Base-by-base conservation (phyloP, 2,888 invertebrate species). In the Thereva nobilitata region DNA sequence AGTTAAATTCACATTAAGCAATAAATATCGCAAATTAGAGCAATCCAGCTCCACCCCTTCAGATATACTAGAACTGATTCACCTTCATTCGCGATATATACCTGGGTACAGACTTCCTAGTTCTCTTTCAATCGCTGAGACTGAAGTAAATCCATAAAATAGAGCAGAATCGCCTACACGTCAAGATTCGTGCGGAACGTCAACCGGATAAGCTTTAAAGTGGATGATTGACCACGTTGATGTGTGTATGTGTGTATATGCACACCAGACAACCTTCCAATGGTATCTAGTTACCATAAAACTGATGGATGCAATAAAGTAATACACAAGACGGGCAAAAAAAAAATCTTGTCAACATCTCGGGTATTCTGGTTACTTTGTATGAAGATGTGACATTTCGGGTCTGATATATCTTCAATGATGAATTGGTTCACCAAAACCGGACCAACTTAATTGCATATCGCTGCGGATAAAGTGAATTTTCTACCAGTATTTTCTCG, bases 121-220 rank as follows among this genome's bases (percentile, higher is more conserved):
- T 61, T 61, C 12, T 23, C 61, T 49, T 41, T 49, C 41, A 41
- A 41, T 41, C 35, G 23, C 23, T 1, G 23, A 23, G 23, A 23
- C 38, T 61, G 12, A 50, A 12, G 41, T 4, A 50, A 35, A 50
- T 61, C 61, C 61, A 61, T 61, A 61, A 61, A 61, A 50, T 61
- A 10, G 61, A 61, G 61, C 50, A 61, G 40, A 59, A 61, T 61
- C 61, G 61, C 61, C 61, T 61, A 61, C 61, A 3, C 47, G 45
- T 45, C 5, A 37, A 10, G 47, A 38, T 47, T 12, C 10, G 23
- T 35, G 38, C 23, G n/a, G 38, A 45, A 47, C 23, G 38, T 35
- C 38, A 38, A 37, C 57, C 45, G 38, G n/a, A 47, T 23, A 47
- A 59, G n/a, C 37, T 44, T 57, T 57, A 42, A 57, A 57, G 35